Conservation (phyloP, 2,888 invertebrate species). For the Lymantria monacha region DNA sequence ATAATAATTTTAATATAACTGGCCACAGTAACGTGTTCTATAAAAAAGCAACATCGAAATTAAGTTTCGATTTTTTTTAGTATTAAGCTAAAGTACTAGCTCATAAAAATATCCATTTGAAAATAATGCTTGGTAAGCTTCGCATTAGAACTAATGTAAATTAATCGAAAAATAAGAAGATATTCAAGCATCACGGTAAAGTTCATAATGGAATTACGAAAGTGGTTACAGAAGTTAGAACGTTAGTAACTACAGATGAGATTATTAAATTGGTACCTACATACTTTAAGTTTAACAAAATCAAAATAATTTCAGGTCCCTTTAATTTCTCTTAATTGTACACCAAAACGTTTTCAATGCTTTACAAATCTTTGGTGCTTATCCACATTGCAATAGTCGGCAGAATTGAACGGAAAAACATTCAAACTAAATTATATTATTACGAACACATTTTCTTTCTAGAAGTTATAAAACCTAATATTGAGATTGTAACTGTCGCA, state of each 20-base stretch:
- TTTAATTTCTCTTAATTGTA: conserved; percentile 79
- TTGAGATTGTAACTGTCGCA: conserved; percentile 76
- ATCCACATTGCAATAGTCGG: conserved; percentile 75
- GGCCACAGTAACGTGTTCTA: conserved; percentile 73
- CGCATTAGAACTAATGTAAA: conserved; percentile 64
- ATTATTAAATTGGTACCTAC: conserved; percentile 79
- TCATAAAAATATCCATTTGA: conserved; percentile 44
- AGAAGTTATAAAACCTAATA: conserved; percentile 70
- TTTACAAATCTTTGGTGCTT: conserved; percentile 81
- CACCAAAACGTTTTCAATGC: conserved; percentile 75
- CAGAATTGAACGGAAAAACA: conserved; percentile 67
- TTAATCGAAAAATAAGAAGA: conserved; percentile 68
- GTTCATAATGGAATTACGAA: conserved; percentile 60
- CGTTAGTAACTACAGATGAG: conserved; percentile 74
- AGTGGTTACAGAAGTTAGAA: conserved; percentile 56
- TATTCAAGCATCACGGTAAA: conserved; percentile 51
- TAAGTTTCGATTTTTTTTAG: conserved; percentile 50
- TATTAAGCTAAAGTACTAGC: conserved; percentile 42
- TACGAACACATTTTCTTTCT: conserved; percentile 76
- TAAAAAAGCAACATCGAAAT: conserved; percentile 52
- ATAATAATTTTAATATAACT: conserved; percentile 75
- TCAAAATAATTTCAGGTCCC: conserved; percentile 81
- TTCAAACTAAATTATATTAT: conserved; percentile 54
- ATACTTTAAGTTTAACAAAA: conserved; percentile 70
- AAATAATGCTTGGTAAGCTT: conserved; percentile 51